Percentiles rank a stretch among this genome's conserved stretches.
Conservation (phyloP, 2,888 invertebrate species). For the Melitaea athalia region DNA sequence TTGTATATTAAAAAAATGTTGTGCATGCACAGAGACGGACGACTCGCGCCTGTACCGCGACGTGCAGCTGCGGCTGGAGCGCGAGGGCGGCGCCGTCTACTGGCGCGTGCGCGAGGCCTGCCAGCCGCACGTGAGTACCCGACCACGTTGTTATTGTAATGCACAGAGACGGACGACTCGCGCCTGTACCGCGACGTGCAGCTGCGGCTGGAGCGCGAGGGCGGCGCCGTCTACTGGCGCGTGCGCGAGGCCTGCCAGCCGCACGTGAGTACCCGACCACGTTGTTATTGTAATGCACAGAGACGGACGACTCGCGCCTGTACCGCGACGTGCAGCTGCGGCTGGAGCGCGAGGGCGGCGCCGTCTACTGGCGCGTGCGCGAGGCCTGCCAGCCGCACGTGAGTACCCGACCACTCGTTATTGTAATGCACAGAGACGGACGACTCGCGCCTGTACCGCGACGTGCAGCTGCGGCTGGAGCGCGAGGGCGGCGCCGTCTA, state of each 20-base stretch:
- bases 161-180: conserved; percentile 43
- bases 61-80: conserved; percentile 73
- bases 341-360: conserved; percentile 57
- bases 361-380: conserved; percentile 86
- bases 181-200: conserved; percentile 65
- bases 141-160: neutral
- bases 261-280: conserved; percentile 19
- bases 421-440: conserved; percentile 48
- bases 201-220: conserved; percentile 64
- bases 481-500: conserved; percentile 72
- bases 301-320: conserved; percentile 56
- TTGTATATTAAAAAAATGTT: neutral
- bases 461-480: conserved; percentile 75
- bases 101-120: conserved; percentile 85
- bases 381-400: conserved; percentile 62
- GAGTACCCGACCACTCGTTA: neutral
- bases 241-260: conserved; percentile 75
- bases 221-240: conserved; percentile 84
- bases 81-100: conserved; percentile 74
- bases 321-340: conserved; percentile 79
- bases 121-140: conserved; percentile 27
- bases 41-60: conserved; percentile 70
- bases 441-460: conserved; percentile 45
- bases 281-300: conserved; percentile 14
- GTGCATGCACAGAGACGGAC: conserved; percentile 45